Percentiles rank a stretch among this genome's conserved stretches.
Evolutionary conservation across 2,113 vertebrate species (phyloP).

Genomic region (Puntigrus tetrazona): DNA sequence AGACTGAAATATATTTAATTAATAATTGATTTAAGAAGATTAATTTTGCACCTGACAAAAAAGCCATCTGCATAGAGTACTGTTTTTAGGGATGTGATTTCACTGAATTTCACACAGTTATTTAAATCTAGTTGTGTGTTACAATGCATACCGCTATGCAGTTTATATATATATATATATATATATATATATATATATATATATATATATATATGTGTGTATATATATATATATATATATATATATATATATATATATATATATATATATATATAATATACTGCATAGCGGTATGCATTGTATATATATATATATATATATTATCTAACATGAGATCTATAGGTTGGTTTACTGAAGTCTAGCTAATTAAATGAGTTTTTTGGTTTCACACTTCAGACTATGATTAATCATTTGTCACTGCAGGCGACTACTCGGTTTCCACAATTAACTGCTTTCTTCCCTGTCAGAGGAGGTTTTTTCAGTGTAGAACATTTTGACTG

Average conservation of each 20-base stretch:
- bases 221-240: no score
- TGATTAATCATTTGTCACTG: slow-evolving; percentile 37
- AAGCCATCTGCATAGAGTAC: neutral
- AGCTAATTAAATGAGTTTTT: neutral
- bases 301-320: no score
- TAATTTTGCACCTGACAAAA: neutral
- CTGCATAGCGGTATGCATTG: no score
- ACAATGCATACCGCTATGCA: neutral
- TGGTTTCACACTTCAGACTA: slow-evolving; percentile 30
- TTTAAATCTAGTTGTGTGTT: neutral
- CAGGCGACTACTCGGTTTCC: neutral
- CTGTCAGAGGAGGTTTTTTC: slow-evolving; percentile 15
- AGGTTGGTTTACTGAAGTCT: slow-evolving; percentile 6
- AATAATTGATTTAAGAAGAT: neutral
- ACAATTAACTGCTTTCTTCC: slow-evolving; percentile 27
- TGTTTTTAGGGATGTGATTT: neutral
- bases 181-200: no score
- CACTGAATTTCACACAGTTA: neutral
- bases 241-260: no score
- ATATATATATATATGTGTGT: no score
- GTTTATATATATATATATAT: no score
- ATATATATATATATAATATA: no score
- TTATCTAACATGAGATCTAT: neutral
- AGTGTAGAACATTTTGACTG: neutral
- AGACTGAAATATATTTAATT: neutral